These are phyloP conservation scores for Alethe castanea DNA, from an alignment of 2,113 vertebrate genomes.

Conservation along the genomic window DNA sequence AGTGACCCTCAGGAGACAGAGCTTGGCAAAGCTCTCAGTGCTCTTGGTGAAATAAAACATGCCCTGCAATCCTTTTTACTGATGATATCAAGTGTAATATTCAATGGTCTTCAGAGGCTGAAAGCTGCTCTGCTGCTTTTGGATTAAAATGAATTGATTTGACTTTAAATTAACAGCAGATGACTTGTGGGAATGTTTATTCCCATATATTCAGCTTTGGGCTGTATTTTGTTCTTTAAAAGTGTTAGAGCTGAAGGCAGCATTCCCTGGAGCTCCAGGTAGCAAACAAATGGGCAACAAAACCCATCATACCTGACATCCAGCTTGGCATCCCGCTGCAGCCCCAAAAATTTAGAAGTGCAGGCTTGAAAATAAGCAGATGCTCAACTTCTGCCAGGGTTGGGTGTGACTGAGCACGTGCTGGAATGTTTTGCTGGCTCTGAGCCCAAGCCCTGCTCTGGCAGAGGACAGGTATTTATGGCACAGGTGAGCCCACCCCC, in stretches of 20 bases:
- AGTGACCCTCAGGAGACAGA: slow-evolving; percentile 33
- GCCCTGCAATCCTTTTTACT: slow-evolving; percentile 8
- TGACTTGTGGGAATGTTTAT: slow-evolving; percentile 10
- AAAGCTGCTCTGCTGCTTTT: slow-evolving; percentile 36
- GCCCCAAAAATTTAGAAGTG: rapidly evolving
- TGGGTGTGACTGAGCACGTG: background rate
- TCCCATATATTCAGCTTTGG: slow-evolving; percentile 4
- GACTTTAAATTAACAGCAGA: slow-evolving; percentile 54
- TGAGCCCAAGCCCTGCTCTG: background rate
- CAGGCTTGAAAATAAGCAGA: background rate
- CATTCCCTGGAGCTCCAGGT: background rate
- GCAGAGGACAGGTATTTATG: background rate
- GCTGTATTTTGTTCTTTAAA: background rate
- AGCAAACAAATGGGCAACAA: background rate
- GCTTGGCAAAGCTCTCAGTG: slow-evolving; percentile 21
- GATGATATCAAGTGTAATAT: slow-evolving; percentile 16
- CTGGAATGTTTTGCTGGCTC: background rate
- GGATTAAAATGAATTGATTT: slow-evolving; percentile 55
- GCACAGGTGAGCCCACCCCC: background rate
- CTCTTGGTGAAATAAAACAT: slow-evolving; percentile 47
- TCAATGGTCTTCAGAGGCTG: slow-evolving; percentile 35
- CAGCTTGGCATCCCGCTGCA: background rate
- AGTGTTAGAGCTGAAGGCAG: background rate
- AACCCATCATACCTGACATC: rapidly evolving
- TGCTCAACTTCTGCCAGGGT: background rate